Evolutionary conservation across 1,140 invertebrate species (phyloP).

Genomic region (Tigriopus japonicus): DNA sequence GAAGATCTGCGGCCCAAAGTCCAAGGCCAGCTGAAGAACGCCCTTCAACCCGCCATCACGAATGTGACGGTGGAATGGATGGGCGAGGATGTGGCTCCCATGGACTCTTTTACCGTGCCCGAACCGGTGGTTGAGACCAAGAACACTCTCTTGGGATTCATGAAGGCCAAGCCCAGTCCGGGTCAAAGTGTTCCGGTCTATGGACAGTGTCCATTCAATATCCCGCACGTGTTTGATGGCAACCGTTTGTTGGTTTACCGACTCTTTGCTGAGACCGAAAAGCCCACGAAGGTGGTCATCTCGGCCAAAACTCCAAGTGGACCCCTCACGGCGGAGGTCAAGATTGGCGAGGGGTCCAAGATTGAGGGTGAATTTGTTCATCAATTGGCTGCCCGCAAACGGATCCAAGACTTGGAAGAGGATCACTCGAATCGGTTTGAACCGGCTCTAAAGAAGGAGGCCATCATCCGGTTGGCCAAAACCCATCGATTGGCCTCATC

Average conservation of each 20-base stretch:
- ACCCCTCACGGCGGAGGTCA: neutral
- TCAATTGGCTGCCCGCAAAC: constrained; percentile 19
- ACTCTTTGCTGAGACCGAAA: constrained; percentile 7
- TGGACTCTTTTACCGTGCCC: neutral
- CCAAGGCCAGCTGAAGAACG: constrained; percentile 23
- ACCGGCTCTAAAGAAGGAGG: neutral
- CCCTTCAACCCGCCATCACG: constrained; percentile 23
- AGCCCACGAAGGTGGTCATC: constrained; percentile 6
- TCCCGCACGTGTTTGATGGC: constrained; percentile 18
- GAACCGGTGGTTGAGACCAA: neutral
- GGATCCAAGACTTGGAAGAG: constrained; percentile 20
- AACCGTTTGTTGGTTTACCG: constrained; percentile 16
- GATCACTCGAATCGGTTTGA: neutral
- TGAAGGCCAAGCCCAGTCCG: constrained; percentile 4
- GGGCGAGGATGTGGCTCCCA: constrained; percentile 3
- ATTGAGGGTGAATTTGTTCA: neutral
- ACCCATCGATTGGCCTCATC: neutral
- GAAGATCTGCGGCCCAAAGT: constrained; percentile 23
- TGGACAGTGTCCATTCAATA: constrained; percentile 5
- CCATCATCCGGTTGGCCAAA: neutral
- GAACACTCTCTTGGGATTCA: constrained; percentile 17
- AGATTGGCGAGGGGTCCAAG: neutral
- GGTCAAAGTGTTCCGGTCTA: neutral
- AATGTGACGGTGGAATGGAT: constrained; percentile 18
- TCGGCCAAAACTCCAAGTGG: constrained; percentile 10